A percentile compares a stretch with the other conserved stretches of the same genome.
Evolutionary conservation across 2,797 vertebrate species (phyloP).

Genomic region (Pangasius larnaudii): DNA sequence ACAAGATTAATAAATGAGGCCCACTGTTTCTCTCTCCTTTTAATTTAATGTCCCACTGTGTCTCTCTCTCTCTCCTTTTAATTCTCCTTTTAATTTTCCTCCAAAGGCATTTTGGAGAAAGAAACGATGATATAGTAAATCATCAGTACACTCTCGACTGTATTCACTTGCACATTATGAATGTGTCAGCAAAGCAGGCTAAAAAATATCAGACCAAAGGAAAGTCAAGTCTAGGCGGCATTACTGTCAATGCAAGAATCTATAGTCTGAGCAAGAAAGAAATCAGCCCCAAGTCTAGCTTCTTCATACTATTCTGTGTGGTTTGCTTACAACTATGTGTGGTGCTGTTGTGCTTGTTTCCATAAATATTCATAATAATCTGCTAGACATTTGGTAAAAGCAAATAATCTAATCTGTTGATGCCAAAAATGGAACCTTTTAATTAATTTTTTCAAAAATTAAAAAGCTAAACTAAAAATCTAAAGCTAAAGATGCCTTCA

Average conservation of each 20-base stretch:
- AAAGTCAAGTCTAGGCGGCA: not conserved
- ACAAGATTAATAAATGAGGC: not conserved
- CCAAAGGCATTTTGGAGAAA: no score
- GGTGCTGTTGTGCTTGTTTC: not conserved
- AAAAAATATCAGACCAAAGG: not conserved
- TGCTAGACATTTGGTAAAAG: not conserved
- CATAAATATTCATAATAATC: not conserved
- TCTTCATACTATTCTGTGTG: not conserved
- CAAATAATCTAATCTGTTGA: not conserved
- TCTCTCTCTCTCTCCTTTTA: no score
- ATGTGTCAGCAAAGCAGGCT: not conserved
- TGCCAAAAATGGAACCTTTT: not conserved
- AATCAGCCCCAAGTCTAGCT: not conserved
- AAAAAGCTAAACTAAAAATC: not conserved
- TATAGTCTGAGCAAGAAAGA: not conserved
- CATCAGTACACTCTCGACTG: not conserved
- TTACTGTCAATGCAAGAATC: not conserved
- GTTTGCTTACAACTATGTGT: not conserved
- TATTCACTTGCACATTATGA: not conserved
- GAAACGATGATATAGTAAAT: not conserved
- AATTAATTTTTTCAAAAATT: no score
- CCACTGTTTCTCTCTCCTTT: not conserved
- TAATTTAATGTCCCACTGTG: no score
- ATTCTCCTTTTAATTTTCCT: not conserved
- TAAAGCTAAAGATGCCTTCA: not conserved